Evolutionary conservation across 2,113 vertebrate genomes (phyloP).

Genomic region (Clinocottus analis): DNA sequence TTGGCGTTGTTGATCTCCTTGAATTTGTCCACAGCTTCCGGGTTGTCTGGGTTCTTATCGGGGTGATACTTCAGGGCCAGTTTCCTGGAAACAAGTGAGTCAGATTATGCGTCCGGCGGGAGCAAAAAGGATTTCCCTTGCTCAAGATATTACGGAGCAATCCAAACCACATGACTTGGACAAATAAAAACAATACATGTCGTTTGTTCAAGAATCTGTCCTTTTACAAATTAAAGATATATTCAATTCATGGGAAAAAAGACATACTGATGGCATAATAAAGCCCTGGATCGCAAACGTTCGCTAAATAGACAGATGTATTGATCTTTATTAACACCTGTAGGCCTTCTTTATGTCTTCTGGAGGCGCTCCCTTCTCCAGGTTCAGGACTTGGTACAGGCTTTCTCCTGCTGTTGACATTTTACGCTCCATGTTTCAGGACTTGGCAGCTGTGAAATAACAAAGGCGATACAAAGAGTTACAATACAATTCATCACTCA

Average conservation of each 20-base stretch:
- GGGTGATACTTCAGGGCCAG: constrained; percentile 91
- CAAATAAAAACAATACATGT: not conserved
- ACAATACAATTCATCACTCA: not conserved
- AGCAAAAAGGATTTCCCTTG: not conserved
- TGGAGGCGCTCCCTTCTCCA: constrained; percentile 87
- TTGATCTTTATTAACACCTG: constrained; percentile 77
- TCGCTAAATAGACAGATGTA: accelerated
- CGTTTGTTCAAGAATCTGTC: not conserved
- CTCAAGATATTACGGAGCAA: not conserved
- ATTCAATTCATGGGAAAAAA: not conserved
- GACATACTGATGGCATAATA: not conserved
- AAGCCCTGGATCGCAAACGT: not conserved
- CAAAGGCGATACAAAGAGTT: not conserved
- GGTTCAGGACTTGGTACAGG: constrained; percentile 86
- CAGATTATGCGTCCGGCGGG: not conserved
- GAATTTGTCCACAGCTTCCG: constrained; percentile 80
- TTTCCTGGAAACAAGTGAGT: constrained; percentile 77
- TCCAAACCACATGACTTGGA: not conserved
- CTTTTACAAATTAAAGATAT: not conserved
- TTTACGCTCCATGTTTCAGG: constrained; percentile 82
- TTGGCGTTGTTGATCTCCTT: constrained; percentile 97
- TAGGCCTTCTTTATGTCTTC: constrained; percentile 92
- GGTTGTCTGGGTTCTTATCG: constrained; percentile 90
- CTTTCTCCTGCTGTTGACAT: constrained; percentile 87
- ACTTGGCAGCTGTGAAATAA: constrained; percentile 9